Conservation (phyloP, 1,140 invertebrate species). For the Drosophila nasuta region DNA sequence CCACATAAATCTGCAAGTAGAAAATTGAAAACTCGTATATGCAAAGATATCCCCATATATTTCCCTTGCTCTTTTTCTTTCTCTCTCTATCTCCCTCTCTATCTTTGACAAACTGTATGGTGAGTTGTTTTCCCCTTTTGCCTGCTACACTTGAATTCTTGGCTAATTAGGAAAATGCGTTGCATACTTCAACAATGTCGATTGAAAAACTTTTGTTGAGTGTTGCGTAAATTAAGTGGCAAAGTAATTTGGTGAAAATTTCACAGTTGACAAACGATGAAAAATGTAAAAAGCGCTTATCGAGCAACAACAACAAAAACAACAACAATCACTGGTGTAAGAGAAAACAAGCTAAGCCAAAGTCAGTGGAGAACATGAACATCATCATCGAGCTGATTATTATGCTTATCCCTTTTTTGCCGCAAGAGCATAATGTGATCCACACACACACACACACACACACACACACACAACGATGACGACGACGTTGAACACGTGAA, state of each 20-base stretch:
- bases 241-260: slow-evolving; percentile 41
- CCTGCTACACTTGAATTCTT: not conserved
- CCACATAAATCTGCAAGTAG: slow-evolving; percentile 7
- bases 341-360: not conserved
- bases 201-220: slow-evolving; percentile 46
- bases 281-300: slow-evolving; percentile 41
- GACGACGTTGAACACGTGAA: slow-evolving; percentile 32
- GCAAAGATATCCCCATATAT: not conserved
- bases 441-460: not conserved
- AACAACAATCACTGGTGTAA: slow-evolving; percentile 11
- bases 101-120: too few species aligned
- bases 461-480: slow-evolving; percentile 1
- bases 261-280: slow-evolving; percentile 51
- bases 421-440: slow-evolving; percentile 34
- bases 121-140: slow-evolving; percentile 16
- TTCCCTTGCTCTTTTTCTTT: not conserved
- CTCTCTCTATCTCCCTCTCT: not conserved
- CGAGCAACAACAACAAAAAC: slow-evolving; percentile 3
- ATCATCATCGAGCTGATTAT: slow-evolving; percentile 18
- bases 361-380: not conserved
- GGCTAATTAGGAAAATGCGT: slow-evolving; percentile 49
- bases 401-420: slow-evolving; percentile 25
- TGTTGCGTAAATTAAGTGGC: slow-evolving; percentile 39
- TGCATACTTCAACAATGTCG: slow-evolving; percentile 35
- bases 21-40: not conserved